Conservation (phyloP, 2,113 vertebrate genomes). For the Oncorhynchus masou region DNA sequence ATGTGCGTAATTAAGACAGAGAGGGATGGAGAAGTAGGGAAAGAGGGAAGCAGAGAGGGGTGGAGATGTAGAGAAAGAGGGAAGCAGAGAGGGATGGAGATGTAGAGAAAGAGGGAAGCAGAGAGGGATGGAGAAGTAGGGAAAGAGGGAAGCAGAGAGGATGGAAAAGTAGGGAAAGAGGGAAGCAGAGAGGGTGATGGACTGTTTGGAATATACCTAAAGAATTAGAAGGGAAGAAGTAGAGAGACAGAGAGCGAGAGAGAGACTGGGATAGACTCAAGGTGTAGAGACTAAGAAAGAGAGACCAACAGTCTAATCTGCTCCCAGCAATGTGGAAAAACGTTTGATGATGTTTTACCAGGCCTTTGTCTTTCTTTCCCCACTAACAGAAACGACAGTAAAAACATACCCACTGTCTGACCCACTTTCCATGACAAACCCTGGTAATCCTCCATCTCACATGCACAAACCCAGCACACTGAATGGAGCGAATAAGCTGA, state of each 20-base stretch:
- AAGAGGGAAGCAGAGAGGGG: background rate
- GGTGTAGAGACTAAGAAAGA: too few relatives aligned
- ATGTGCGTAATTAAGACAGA: background rate
- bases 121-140: background rate
- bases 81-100: background rate
- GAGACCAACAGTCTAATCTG: background rate
- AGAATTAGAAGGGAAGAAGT: too few relatives aligned
- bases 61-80: background rate
- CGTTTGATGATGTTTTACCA: constrained; percentile 32
- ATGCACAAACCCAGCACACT: constrained; percentile 53
- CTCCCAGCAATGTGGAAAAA: constrained; percentile 44
- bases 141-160: background rate
- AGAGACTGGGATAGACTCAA: too few relatives aligned
- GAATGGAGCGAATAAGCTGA: constrained; percentile 39
- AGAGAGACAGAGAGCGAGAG: too few relatives aligned
- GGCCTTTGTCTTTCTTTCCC: constrained; percentile 30
- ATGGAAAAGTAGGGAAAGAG: background rate
- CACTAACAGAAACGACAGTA: constrained; percentile 54
- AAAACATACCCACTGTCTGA: constrained; percentile 70
- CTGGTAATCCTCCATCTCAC: constrained; percentile 49
- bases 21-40: background rate
- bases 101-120: background rate
- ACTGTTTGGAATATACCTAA: too few relatives aligned
- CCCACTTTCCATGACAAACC: constrained; percentile 72
- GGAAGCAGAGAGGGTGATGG: too few relatives aligned